Percentiles rank a stretch among this genome's conserved stretches.
Evolutionary conservation across 2,888 invertebrate genomes (phyloP).

Genomic region (Colletes collaris): DNA sequence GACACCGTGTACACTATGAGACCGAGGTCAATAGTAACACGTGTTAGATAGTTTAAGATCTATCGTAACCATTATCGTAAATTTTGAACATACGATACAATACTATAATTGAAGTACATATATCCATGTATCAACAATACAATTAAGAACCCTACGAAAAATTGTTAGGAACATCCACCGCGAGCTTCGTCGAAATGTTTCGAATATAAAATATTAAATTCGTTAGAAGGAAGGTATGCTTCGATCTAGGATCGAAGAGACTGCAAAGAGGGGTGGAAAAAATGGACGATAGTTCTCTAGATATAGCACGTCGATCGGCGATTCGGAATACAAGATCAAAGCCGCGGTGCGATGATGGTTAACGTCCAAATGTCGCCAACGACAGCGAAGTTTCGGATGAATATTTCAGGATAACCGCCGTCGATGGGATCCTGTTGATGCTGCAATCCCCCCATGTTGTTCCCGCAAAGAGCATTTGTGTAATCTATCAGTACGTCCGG

Average conservation of each 20-base stretch:
- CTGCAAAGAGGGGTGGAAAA: conserved; percentile 15
- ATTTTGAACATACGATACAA: no score
- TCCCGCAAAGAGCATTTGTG: conserved; percentile 78
- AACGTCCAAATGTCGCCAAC: conserved; percentile 71
- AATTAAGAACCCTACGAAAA: no score
- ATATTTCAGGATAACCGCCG: conserved; percentile 70
- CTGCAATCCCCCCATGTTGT: conserved; percentile 63
- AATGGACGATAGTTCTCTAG: conserved; percentile 43
- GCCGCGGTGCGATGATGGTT: conserved; percentile 60
- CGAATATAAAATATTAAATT: no score
- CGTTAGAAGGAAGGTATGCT: no score
- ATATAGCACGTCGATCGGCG: conserved; percentile 36
- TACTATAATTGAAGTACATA: no score
- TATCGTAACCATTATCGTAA: no score
- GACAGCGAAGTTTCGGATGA: conserved; percentile 70
- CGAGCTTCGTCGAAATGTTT: no score
- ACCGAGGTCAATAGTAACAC: no score
- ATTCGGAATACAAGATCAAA: conserved; percentile 74
- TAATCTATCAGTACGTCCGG: conserved; percentile 76
- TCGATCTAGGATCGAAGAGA: not conserved
- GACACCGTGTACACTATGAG: no score
- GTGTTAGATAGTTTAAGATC: no score
- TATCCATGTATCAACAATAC: no score
- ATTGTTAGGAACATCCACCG: no score
- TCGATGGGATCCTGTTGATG: conserved; percentile 51